Evolutionary conservation across 1,140 invertebrate species (phyloP), one percentile per base, ranked within the genome.

Genomic region (Euura saliciscinereae): DNA sequence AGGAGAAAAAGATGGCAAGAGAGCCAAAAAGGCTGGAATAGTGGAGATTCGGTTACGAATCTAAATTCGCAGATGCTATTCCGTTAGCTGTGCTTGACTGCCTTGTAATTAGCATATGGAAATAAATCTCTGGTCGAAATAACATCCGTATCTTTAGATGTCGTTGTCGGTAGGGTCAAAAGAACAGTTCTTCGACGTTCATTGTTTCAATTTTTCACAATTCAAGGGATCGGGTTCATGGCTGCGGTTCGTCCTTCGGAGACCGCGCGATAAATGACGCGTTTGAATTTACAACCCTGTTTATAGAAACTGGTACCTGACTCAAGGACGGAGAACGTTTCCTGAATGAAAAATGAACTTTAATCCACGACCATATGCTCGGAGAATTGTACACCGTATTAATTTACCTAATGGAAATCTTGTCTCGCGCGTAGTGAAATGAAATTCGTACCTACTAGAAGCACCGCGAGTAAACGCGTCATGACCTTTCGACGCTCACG

Each of bases 401-500:
- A 28, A 28, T 28, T 28, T 28, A 43, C 28, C 43, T 65, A 28
- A 43, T 69, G 13, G n/a, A 28, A 13, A 51, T 44, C 28, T 43
- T 51, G 70, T 51, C 28, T 71, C 46, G 70, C 11, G 28, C 28
- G 28, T 28, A 11, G 11, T 70, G 72, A 43, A 70, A 71, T 74
- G 77, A 77, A 78, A 80, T 78, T 80, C 76, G 77, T 77, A 28
- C 28, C 73, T 73, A 71, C 66, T 59, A 59, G 51, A 59, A 59
- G 51, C 51, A n/a, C 28, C 51, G 51, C 51, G 51, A 59, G 66
- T 10, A 13, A 42, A 67, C 66, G 43, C 66, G 74, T 72, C 74
- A 69, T 78, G 77, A 80, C 76, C 77, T 77, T 77, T 76, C 70
- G 65, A 76, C 73, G 74, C 73, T 70, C 76, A 78, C 75, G 73